phyloP scores from a whole-genome alignment of 2,888 invertebrate species.

The Sesamia inferens region DNA sequence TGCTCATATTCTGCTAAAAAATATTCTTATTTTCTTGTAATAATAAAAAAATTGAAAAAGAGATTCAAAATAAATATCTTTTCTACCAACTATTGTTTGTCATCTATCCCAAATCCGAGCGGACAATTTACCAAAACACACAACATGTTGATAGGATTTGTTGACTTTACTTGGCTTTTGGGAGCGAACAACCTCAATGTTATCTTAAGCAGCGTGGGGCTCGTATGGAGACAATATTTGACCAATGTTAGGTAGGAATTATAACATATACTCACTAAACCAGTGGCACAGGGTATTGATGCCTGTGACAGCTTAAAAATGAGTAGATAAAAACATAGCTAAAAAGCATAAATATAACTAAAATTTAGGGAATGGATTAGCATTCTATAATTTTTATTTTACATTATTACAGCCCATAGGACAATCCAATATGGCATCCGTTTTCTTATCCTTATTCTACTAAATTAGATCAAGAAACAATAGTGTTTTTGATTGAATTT shows the following conservation, averaged over 20 bases:
- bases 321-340: background rate
- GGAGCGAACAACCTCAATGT: background rate
- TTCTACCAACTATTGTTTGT: slow-evolving; percentile 12
- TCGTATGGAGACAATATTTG: background rate
- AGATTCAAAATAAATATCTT: slow-evolving; percentile 9
- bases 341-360: too few relatives aligned
- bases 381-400: background rate
- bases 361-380: too few relatives aligned
- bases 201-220: background rate
- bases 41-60: background rate
- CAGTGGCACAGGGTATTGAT: background rate
- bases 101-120: slow-evolving; percentile 1
- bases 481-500: too few relatives aligned
- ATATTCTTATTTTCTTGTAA: background rate
- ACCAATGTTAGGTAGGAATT: background rate
- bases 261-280: background rate
- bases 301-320: background rate
- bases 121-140: slow-evolving; percentile 15
- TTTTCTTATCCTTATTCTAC: background rate
- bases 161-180: slow-evolving; percentile 28
- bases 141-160: background rate
- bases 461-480: too few relatives aligned
- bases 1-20: background rate
- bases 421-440: background rate
- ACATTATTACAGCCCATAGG: background rate